phyloP scores from a whole-genome alignment of 2,888 invertebrate species.

The Andrena camellia region DNA sequence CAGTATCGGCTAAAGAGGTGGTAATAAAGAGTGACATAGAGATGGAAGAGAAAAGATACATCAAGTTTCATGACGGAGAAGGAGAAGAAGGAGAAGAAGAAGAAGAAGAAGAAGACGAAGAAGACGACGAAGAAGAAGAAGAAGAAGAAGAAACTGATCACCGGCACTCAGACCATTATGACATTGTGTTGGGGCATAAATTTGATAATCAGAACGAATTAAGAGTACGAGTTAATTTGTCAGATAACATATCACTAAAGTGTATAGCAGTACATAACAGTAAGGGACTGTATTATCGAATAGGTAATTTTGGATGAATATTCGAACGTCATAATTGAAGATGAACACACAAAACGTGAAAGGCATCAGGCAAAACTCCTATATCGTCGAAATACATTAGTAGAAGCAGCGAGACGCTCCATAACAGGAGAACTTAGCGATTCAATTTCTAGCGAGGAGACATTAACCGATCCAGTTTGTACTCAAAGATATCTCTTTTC shows the following conservation, averaged over 20 bases:
- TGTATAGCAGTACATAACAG: not conserved
- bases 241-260: not conserved
- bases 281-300: not conserved
- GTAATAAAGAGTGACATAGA: constrained; percentile 47
- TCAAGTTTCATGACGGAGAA: constrained; percentile 44
- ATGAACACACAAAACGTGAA: constrained; percentile 69
- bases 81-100: not conserved
- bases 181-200: not conserved
- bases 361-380: constrained; percentile 66
- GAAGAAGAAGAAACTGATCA: constrained; percentile 12
- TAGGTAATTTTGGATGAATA: constrained; percentile 78
- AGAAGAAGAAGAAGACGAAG: not conserved
- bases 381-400: constrained; percentile 56
- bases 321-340: constrained; percentile 73
- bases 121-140: constrained; percentile 17
- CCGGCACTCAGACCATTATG: not conserved
- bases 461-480: constrained; percentile 51
- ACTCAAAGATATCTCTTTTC: not conserved
- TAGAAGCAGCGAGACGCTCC: not conserved
- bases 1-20: constrained; percentile 43
- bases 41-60: constrained; percentile 61
- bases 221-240: constrained; percentile 23
- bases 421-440: constrained; percentile 52
- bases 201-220: constrained; percentile 10
- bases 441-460: constrained; percentile 73